Evolutionary conservation across 2,113 vertebrate species (phyloP).

Genomic region (Silurus glanis): DNA sequence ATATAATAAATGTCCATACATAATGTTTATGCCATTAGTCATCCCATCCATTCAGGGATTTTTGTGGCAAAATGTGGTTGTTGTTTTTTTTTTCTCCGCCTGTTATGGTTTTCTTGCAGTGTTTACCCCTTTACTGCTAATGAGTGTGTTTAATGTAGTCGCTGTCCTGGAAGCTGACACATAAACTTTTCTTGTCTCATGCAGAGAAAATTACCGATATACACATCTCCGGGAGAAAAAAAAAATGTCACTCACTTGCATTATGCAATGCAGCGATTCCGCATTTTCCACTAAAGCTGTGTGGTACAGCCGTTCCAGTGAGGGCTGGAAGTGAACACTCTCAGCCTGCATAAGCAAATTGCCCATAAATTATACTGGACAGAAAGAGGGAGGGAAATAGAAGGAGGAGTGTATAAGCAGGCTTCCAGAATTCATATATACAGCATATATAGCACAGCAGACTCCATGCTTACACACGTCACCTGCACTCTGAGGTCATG

Average conservation of each 20-base stretch:
- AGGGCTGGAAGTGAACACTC: slow-evolving; percentile 4
- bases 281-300: slow-evolving; percentile 43
- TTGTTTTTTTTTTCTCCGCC: not conserved
- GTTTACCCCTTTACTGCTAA: not conserved
- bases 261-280: slow-evolving; percentile 30
- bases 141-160: not conserved
- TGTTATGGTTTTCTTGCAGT: not conserved
- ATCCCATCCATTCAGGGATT: not conserved
- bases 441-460: not conserved
- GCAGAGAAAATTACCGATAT: not conserved
- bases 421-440: not conserved
- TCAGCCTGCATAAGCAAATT: slow-evolving; percentile 60
- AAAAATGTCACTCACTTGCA: slow-evolving; percentile 16
- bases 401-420: not conserved
- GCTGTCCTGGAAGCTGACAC: not conserved
- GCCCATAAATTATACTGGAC: slow-evolving; percentile 62
- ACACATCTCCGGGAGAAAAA: not conserved
- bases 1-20: not conserved
- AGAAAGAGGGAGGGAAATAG: slow-evolving; percentile 38
- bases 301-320: not conserved
- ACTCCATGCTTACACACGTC: not conserved
- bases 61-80: not conserved
- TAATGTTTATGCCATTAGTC: not conserved
- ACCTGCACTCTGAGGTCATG: not conserved
- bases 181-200: not conserved